A percentile compares a stretch with the other conserved stretches of the same genome.
phyloP scores from a whole-genome alignment of 2,888 invertebrate genomes.

The Pyralis farinalis region DNA sequence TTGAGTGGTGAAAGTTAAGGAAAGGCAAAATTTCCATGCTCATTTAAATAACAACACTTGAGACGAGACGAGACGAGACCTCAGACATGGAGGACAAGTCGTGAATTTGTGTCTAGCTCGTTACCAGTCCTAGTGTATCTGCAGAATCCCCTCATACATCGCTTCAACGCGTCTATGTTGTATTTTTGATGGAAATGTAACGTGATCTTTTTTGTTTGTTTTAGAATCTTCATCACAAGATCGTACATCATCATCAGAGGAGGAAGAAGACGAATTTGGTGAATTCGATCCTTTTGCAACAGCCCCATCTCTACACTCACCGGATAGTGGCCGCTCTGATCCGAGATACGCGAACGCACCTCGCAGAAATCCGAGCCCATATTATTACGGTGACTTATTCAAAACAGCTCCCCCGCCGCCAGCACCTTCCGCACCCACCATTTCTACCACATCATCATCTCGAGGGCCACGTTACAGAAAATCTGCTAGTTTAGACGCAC shows the following conservation, averaged over 20 bases:
- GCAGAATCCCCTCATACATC: constrained; percentile 23
- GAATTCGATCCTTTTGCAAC: constrained; percentile 73
- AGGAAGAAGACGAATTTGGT: constrained; percentile 82
- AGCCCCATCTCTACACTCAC: constrained; percentile 84
- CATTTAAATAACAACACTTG: constrained; percentile 53
- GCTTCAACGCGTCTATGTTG: constrained; percentile 5
- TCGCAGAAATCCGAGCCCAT: constrained; percentile 88
- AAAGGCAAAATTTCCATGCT: constrained; percentile 40
- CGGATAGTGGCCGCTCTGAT: constrained; percentile 84
- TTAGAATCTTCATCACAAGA: constrained; percentile 69
- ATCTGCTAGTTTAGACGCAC: constrained; percentile 87
- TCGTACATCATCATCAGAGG: constrained; percentile 76
- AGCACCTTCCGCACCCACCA: constrained; percentile 73
- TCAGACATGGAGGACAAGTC: constrained; percentile 38
- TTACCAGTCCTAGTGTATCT: constrained; percentile 40
- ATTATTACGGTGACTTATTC: constrained; percentile 91
- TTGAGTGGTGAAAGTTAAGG: constrained; percentile 25
- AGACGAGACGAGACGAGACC: constrained; percentile 53
- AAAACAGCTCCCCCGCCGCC: constrained; percentile 66
- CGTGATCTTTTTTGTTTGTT: constrained; percentile 35
- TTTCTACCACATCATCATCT: constrained; percentile 64
- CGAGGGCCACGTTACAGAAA: constrained; percentile 84
- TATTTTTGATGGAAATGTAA: not conserved
- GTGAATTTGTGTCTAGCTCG: constrained; percentile 41
- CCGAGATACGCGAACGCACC: constrained; percentile 79